phyloP scores from a whole-genome alignment of 53 echinoderm and acorn worm species.

The Arbacia lixula region DNA sequence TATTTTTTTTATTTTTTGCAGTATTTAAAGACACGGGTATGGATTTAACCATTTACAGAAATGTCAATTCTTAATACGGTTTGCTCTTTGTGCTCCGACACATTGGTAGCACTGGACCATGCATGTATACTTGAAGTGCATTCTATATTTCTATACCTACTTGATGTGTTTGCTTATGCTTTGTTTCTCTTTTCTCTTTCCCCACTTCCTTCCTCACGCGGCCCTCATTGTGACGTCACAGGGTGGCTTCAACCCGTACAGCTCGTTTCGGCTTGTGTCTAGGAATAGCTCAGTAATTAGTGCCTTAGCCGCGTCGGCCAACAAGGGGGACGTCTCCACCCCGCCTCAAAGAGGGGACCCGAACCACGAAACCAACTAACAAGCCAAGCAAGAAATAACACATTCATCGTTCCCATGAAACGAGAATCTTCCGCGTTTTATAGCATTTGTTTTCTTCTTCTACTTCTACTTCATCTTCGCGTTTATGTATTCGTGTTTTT shows the following conservation, averaged over 20 bases:
- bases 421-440: constrained; percentile 31
- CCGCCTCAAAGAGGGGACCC: constrained; percentile 35
- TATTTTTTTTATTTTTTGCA: no score
- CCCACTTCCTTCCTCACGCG: no score
- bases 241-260: constrained; percentile 44
- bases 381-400: constrained; percentile 48
- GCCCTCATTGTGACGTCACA: constrained; percentile 33
- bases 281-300: constrained; percentile 54
- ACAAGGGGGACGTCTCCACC: constrained; percentile 52
- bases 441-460: constrained; percentile 14
- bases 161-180: neutral
- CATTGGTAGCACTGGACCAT: no score
- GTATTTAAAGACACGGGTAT: no score
- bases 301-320: constrained; percentile 30
- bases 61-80: no score
- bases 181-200: neutral
- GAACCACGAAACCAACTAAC: constrained; percentile 43
- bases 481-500: no score
- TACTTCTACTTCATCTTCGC: neutral
- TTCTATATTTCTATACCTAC: neutral
- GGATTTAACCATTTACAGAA: no score
- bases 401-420: constrained; percentile 43
- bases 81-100: no score
- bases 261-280: constrained; percentile 46
- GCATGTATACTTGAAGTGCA: neutral